Evolutionary conservation across 2,888 invertebrate genomes (phyloP).

Genomic region (Amphipyra berbera): DNA sequence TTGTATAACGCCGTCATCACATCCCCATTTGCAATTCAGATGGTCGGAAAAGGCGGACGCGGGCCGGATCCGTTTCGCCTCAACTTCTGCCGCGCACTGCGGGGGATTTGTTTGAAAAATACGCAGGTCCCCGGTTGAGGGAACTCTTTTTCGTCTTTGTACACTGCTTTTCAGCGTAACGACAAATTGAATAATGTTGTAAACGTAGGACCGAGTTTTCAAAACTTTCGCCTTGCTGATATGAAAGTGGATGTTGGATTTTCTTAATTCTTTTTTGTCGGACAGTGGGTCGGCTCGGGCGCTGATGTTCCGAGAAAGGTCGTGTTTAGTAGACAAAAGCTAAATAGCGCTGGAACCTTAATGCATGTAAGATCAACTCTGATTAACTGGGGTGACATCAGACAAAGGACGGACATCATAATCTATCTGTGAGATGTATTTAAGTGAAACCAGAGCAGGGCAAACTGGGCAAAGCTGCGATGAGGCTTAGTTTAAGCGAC

Average conservation of each 20-base stretch:
- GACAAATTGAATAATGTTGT: constrained; percentile 83
- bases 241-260: constrained; percentile 50
- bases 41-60: constrained; percentile 86
- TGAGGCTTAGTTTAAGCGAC: constrained; percentile 42
- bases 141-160: constrained; percentile 75
- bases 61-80: constrained; percentile 70
- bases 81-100: constrained; percentile 77
- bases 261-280: constrained; percentile 58
- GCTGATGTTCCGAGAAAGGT: constrained; percentile 29
- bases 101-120: constrained; percentile 85
- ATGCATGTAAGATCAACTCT: constrained; percentile 53
- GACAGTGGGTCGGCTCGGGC: constrained; percentile 40
- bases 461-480: constrained; percentile 30
- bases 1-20: constrained; percentile 86
- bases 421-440: constrained; percentile 56
- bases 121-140: constrained; percentile 73
- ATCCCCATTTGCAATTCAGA: constrained; percentile 88
- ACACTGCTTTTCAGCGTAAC: constrained; percentile 76
- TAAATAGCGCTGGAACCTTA: constrained; percentile 32
- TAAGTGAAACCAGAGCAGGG: constrained; percentile 53
- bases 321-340: constrained; percentile 46
- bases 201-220: constrained; percentile 64
- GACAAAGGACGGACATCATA: constrained; percentile 59
- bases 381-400: constrained; percentile 52
- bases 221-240: constrained; percentile 58